These are phyloP conservation scores for Laticauda laticaudata DNA, from an alignment of 2,113 vertebrate species.

Conservation along the genomic window DNA sequence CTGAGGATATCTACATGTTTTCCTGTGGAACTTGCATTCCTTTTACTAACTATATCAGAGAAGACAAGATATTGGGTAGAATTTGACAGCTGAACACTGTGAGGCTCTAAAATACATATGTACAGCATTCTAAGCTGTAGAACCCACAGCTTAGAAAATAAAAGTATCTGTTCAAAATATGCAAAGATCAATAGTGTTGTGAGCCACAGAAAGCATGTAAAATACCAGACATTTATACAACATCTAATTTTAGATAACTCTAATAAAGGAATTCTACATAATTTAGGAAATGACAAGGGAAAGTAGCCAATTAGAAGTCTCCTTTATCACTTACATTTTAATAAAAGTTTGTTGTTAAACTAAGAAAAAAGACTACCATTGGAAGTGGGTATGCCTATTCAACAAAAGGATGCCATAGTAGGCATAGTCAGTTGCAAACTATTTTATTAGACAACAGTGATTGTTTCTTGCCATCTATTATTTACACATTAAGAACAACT, in stretches of 20 bases:
- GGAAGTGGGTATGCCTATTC: not conserved
- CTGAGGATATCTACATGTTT: not conserved
- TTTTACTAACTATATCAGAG: not conserved
- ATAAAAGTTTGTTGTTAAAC: not conserved
- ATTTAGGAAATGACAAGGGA: not conserved
- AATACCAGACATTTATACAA: not conserved
- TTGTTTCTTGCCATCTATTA: not conserved
- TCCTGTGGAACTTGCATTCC: fast-evolving
- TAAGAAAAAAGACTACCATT: not conserved
- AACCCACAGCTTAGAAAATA: not conserved
- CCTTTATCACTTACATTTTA: not conserved
- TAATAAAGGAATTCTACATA: not conserved
- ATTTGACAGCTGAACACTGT: not conserved
- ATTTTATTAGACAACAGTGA: not conserved
- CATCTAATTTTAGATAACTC: not conserved
- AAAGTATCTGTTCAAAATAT: not conserved
- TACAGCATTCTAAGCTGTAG: no score
- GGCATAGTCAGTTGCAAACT: not conserved
- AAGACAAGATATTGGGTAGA: not conserved
- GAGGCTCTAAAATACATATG: not conserved
- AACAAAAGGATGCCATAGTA: not conserved
- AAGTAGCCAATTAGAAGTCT: not conserved
- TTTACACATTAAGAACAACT: not conserved
- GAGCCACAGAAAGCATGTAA: not conserved
- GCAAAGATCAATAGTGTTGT: not conserved